Evolutionary conservation across 92 coral and sea anemone genomes (phyloP).

Genomic region (Umimayanthus kanabou): DNA sequence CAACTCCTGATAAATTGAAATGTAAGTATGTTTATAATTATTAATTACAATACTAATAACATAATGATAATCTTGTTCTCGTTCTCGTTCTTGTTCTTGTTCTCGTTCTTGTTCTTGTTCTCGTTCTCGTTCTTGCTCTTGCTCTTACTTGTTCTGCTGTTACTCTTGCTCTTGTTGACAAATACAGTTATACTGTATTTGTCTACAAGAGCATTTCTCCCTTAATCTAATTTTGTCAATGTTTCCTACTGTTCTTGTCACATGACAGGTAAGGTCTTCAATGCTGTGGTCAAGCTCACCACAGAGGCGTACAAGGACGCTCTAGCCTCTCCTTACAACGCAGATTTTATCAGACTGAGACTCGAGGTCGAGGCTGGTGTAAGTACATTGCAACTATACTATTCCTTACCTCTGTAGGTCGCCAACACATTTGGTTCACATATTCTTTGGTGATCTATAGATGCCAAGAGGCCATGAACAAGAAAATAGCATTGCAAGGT

Average conservation of each 20-base stretch:
- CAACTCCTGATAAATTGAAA: conserved; percentile 34
- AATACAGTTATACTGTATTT: background rate
- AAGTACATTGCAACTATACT: background rate
- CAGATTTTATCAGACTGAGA: conserved; percentile 32
- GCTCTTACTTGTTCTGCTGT: too few species aligned
- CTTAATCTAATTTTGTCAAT: background rate
- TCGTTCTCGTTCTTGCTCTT: too few species aligned
- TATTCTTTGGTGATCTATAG: background rate
- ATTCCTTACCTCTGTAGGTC: background rate
- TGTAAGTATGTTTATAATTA: conserved; percentile 2
- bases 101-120: background rate
- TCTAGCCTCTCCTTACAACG: conserved; percentile 3
- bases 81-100: too few species aligned
- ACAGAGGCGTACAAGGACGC: conserved; percentile 4
- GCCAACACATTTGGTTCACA: background rate
- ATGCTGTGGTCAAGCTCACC: background rate
- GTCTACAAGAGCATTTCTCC: too few species aligned
- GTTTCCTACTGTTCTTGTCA: background rate
- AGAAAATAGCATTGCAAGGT: background rate
- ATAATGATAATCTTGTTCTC: background rate
- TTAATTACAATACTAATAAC: background rate
- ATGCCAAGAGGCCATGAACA: background rate
- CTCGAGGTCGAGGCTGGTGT: conserved; percentile 29
- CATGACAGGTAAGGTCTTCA: conserved; percentile 31
- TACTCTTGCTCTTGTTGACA: background rate